Base-by-base conservation (phyloP, 2,113 vertebrate genomes). In the Herpetotheres cachinnans region DNA sequence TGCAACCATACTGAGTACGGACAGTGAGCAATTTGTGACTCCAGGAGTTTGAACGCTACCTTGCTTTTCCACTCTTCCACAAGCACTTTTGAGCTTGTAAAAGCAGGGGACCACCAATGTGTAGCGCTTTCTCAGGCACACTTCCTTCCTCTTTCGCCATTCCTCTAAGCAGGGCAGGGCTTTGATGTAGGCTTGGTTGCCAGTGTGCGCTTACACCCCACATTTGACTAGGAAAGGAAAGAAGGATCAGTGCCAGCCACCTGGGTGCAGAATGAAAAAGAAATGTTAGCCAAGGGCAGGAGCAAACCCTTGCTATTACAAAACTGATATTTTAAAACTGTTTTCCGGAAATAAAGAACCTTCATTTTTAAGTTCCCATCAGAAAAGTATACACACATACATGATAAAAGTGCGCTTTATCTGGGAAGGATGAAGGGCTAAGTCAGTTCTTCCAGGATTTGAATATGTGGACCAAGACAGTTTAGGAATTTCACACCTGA, bases 401-500 rank as follows among this genome's bases (percentile, higher is more conserved):
- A 3, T 3, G 24, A 80, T 36, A 71, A 47, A 95, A 93, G 40
- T 8, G 1, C 16, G 19, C 36, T 86, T 96, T 52, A 42, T 42
- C 47, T 66, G 36, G 47, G 76, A 88, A 61, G 62, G 79, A 67
- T 62, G 61, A 95, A 90, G 22, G 66, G 52, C 49, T 82, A 54
- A 86, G 65, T 90, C 72, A 70, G 52, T 85, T 89, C 87, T 83
- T 44, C 67, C 84, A 82, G 76, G 69, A 82, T 76, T 52, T 92
- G 82, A 94, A 77, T 32, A 58, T 30, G 29, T 86, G 87, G 79
- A 66, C 89, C 52, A 81, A 91, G 63, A 49, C 30, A 44, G 22
- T 42, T 93, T n/a, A 73, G 52, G 82, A 71, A 90, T 89, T 95
- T 84, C 72, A 93, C 89, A 78, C 63, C 42, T 61, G 8, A 81